Base-by-base conservation (phyloP, 2,113 vertebrate species). In the Sander vitreus region DNA sequence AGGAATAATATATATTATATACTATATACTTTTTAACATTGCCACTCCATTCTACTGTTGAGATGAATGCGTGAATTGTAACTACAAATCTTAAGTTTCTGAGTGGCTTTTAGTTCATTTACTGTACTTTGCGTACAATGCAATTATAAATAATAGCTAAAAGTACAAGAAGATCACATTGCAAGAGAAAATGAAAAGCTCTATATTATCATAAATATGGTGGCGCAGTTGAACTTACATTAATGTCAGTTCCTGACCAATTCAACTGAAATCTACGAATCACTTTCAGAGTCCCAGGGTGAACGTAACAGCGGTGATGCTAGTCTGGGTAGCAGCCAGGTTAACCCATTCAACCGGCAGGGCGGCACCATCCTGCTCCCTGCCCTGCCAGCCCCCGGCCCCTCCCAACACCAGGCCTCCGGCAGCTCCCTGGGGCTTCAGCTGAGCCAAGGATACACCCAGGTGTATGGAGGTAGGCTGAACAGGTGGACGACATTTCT, bases 381-480 rank as follows among this genome's bases (percentile, higher is more conserved):
- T 3, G 36, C 57, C 0, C 82, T 89, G 79, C 36, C 86, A 74
- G 47, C 70, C 2, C 0, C 76, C 39, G 23, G 74, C 0, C 0
- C 57, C 39, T 23, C 85, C 68, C 86, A 80, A 10, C 66, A 65
- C 25, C 90, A 89, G 55, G 83, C 71, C 6, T 78, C 89, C 18
- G 18, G 86, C 54, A 76, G 82, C 62, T 23, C 93, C 63, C 67
- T 92, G 50, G 95, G 89, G 19, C 82, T 91, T 1, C 87, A 88
- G 4, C 73, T 91, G 54, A 89, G 90, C 59, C 95, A 95, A 71
- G 91, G 92, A 58, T 69, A 21, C 9, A 14, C 84, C 19, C 91
- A 91, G 14, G 55, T 63, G 77, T 93, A 78, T 74, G 89, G 87
- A 96, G 96, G 97, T 98, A 92, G 83, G 84, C 19, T 19, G 4